These are phyloP conservation scores for Discoglossus pictus DNA, from an alignment of 2,797 vertebrate species.

Conservation along the genomic window DNA sequence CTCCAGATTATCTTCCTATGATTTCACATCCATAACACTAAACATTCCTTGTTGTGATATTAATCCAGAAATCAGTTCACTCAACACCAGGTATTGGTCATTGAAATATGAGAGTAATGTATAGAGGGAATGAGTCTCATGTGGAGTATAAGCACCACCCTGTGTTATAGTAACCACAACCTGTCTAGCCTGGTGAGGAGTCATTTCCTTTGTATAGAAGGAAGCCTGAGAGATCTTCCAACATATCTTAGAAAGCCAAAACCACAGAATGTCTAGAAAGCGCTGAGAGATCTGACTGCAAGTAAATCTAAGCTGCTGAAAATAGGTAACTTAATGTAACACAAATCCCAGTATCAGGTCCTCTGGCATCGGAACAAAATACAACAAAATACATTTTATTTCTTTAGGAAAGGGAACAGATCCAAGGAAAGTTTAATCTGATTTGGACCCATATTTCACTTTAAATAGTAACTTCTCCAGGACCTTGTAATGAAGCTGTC, in stretches of 20 bases:
- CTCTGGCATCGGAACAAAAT: constrained; percentile 1
- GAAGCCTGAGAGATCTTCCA: background rate
- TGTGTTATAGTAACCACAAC: constrained; percentile 21
- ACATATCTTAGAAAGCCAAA: constrained; percentile 38
- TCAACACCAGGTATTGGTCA: too few species aligned
- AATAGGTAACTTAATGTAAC: constrained; percentile 9
- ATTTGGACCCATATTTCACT: background rate
- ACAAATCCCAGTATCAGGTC: constrained; percentile 11
- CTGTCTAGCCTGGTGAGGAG: constrained; percentile 28
- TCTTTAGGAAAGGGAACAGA: background rate
- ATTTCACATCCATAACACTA: too few species aligned
- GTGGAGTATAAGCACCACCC: too few species aligned
- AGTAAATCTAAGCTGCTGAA: constrained; percentile 25
- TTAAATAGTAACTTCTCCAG: background rate
- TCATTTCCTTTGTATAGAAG: constrained; percentile 38
- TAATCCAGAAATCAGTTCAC: too few species aligned
- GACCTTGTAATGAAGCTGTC: too few species aligned
- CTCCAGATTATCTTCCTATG: too few species aligned
- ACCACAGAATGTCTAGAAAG: constrained; percentile 42
- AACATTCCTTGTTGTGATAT: too few species aligned
- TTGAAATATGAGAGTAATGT: too few species aligned
- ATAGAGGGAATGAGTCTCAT: too few species aligned
- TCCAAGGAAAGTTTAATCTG: background rate
- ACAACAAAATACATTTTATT: background rate
- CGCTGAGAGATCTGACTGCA: constrained; percentile 16